Evolutionary conservation across 23 tunicate species (phyloP).

Genomic region (Ciona savignyi): DNA sequence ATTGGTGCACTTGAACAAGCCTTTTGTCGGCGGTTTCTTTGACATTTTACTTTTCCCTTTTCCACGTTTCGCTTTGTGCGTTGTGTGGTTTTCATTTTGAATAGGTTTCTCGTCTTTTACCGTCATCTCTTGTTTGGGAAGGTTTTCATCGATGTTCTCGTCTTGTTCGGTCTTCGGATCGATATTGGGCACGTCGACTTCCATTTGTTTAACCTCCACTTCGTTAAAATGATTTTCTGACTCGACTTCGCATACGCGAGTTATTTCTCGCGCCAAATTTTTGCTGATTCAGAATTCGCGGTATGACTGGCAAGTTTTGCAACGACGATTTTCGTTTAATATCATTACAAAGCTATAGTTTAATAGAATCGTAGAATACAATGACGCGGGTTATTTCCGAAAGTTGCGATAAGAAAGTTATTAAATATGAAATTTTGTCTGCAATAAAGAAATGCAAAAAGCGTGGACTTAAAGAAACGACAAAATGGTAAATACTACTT

Average conservation of each 20-base stretch:
- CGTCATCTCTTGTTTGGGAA: not conserved
- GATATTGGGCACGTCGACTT: not conserved
- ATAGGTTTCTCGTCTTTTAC: not conserved
- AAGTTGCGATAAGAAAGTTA: conserved; percentile 5
- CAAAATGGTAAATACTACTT: conserved; percentile 39
- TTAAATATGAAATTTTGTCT: conserved; percentile 48
- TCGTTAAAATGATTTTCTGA: no score
- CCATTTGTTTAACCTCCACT: not conserved
- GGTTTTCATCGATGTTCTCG: not conserved
- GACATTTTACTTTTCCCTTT: conserved; percentile 48
- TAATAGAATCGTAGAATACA: no score
- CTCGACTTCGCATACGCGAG: no score
- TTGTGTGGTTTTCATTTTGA: not conserved
- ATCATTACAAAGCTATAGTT: no score
- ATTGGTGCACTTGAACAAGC: conserved; percentile 62
- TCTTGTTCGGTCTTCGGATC: not conserved
- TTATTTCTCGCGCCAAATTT: not conserved
- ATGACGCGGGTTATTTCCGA: conserved; percentile 2
- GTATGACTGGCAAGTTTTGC: not conserved
- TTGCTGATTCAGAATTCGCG: not conserved
- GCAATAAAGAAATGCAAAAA: conserved; percentile 27
- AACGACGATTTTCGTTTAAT: not conserved
- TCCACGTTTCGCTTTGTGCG: conserved; percentile 27
- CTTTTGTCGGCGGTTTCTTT: conserved; percentile 34
- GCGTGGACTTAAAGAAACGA: conserved; percentile 43